These are phyloP conservation scores for Ophiodon elongatus DNA, from an alignment of 2,113 vertebrate genomes.

Conservation along the genomic window DNA sequence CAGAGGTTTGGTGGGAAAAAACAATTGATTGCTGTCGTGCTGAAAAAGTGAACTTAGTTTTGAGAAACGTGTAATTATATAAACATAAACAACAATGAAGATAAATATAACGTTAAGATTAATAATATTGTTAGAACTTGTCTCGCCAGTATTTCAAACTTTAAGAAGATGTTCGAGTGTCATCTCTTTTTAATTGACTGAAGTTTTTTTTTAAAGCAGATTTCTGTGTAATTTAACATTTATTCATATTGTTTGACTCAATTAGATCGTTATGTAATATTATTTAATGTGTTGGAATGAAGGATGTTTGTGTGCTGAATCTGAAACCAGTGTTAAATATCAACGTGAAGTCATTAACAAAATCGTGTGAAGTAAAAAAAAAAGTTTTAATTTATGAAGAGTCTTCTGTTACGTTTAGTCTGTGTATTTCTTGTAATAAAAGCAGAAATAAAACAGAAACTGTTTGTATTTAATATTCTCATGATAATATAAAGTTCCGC, in stretches of 20 bases:
- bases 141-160: too few species aligned
- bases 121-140: too few species aligned
- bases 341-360: not conserved
- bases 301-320: not conserved
- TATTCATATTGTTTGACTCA: not conserved
- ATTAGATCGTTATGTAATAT: not conserved
- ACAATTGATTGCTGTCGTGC: too few species aligned
- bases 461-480: not conserved
- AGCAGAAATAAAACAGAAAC: not conserved
- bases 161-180: too few species aligned
- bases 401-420: not conserved
- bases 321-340: not conserved
- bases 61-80: too few species aligned
- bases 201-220: too few species aligned
- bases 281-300: not conserved
- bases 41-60: too few species aligned
- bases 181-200: too few species aligned
- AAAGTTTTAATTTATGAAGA: conserved; percentile 21
- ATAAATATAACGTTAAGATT: too few species aligned
- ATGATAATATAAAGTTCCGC: not conserved
- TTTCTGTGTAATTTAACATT: not conserved
- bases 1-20: too few species aligned
- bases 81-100: too few species aligned
- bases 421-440: conserved; percentile 31
- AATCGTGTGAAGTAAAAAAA: not conserved